Evolutionary conservation across 2,113 vertebrate genomes (phyloP).

Genomic region (Zosterops japonicus): DNA sequence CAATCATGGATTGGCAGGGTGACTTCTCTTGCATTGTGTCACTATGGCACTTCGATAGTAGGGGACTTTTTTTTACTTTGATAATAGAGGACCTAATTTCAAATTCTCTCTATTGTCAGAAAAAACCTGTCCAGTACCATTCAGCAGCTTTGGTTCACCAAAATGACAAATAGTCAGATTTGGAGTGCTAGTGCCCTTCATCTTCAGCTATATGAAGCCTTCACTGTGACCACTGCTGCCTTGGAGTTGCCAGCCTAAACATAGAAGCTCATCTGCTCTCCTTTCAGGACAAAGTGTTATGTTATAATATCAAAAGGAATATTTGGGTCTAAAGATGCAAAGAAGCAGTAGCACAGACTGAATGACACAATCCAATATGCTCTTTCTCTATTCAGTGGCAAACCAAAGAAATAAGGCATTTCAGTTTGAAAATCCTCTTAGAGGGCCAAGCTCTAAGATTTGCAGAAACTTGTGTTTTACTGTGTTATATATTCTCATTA

Average conservation of each 20-base stretch:
- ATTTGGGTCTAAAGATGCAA: not conserved
- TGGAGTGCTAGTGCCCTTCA: not conserved
- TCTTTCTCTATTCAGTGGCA: not conserved
- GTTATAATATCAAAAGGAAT: not conserved
- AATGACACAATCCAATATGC: not conserved
- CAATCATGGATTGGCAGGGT: not conserved
- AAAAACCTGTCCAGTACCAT: not conserved
- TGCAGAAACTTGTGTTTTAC: not conserved
- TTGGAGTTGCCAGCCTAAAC: not conserved
- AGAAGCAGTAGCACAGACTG: not conserved
- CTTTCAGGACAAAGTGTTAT: not conserved
- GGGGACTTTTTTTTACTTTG: not conserved
- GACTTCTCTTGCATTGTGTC: not conserved
- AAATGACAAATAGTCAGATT: not conserved
- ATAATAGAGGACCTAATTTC: not conserved
- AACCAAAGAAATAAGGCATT: not conserved
- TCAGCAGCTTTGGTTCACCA: not conserved
- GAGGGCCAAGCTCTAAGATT: not conserved
- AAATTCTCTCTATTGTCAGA: not conserved
- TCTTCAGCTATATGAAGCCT: not conserved
- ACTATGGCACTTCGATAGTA: not conserved
- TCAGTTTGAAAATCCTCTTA: not conserved
- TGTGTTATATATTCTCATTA: not conserved
- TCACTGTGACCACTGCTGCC: not conserved
- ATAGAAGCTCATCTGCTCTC: not conserved